These are phyloP conservation scores for Triops longicaudatus DNA, from an alignment of 1,140 invertebrate genomes.

Conservation along the genomic window DNA sequence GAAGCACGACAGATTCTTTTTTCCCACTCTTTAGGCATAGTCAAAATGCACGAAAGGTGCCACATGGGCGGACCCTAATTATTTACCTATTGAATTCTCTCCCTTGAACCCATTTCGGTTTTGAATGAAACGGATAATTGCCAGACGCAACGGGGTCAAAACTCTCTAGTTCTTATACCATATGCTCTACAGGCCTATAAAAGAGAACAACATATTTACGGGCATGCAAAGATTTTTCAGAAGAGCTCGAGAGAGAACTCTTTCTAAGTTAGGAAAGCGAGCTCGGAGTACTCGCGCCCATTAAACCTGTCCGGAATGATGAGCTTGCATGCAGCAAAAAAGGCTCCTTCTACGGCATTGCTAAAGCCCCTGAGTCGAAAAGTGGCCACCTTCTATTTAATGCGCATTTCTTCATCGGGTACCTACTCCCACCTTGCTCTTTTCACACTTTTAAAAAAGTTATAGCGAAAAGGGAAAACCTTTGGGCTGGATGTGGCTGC, in stretches of 20 bases:
- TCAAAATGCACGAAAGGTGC: background rate
- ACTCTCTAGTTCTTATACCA: background rate
- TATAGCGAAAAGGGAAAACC: background rate
- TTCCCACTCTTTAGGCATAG: background rate
- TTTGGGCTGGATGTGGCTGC: background rate
- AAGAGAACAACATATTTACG: too few species aligned
- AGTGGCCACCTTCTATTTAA: background rate
- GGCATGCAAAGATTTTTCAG: background rate
- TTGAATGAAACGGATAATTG: constrained; percentile 12
- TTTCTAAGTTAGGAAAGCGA: background rate
- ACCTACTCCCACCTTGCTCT: constrained; percentile 5
- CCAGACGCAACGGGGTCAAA: background rate
- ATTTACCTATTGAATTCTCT: background rate
- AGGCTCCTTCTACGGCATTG: background rate
- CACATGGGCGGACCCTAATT: background rate
- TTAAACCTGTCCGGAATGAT: constrained; percentile 4
- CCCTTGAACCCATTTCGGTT: background rate
- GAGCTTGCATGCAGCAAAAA: background rate
- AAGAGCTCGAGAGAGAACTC: background rate
- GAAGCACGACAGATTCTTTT: background rate
- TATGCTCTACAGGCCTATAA: background rate
- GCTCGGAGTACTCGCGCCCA: background rate
- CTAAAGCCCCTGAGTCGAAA: background rate
- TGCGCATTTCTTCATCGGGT: constrained; percentile 3
- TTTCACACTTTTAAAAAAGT: constrained; percentile 6